Conservation (phyloP, 1,140 invertebrate species). For the Bombus difficillimus region DNA sequence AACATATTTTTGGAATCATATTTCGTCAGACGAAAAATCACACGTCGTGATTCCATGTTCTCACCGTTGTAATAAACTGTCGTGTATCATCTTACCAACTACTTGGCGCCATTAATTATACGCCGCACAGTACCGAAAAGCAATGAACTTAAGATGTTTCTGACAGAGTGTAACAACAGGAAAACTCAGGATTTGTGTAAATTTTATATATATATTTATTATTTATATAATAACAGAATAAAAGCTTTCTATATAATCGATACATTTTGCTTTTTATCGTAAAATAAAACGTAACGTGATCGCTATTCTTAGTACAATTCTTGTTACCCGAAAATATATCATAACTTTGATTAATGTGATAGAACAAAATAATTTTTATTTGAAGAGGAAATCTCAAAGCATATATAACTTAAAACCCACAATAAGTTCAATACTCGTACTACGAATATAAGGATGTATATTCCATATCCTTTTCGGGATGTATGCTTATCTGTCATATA, state of each 20-base stretch:
- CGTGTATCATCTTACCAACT: constrained; percentile 4
- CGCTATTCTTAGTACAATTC: constrained; percentile 7
- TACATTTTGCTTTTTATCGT: constrained; percentile 14
- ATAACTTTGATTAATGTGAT: constrained; percentile 15
- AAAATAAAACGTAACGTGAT: constrained; percentile 27
- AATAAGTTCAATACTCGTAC: neutral
- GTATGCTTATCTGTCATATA: neutral
- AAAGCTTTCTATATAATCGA: constrained; percentile 19
- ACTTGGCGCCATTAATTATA: neutral
- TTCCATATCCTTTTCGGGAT: neutral
- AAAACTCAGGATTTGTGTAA: neutral
- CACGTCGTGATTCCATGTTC: constrained; percentile 33
- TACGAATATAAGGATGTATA: constrained; percentile 25
- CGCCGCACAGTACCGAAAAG: neutral
- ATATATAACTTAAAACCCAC: neutral
- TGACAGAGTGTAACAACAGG: neutral
- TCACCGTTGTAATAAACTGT: constrained; percentile 27
- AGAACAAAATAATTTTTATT: constrained; percentile 25
- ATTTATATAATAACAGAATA: constrained; percentile 49
- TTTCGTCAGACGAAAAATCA: constrained; percentile 49
- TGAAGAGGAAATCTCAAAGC: neutral
- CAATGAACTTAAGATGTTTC: neutral
- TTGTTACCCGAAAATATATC: constrained; percentile 25
- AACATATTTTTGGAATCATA: constrained; percentile 61
- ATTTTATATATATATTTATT: constrained; percentile 26